Base-by-base conservation (phyloP, 2,113 vertebrate genomes). In the Dasyornis broadbenti region DNA sequence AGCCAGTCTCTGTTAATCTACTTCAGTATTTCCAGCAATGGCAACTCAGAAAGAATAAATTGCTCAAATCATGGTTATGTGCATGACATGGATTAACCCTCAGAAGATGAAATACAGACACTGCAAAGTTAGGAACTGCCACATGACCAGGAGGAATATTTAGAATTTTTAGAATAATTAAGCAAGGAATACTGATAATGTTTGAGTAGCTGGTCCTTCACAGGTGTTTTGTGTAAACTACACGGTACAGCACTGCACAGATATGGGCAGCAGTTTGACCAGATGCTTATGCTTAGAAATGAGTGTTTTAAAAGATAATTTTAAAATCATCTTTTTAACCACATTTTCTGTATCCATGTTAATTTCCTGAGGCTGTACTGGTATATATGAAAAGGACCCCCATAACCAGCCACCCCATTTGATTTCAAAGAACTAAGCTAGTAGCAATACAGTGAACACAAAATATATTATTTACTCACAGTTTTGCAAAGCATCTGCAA, bases 91-190 rank as follows among this genome's bases (percentile, higher is more conserved):
- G 50, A 22, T 39, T 59, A 45, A 22, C 4, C 35, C 39, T 44
- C 27, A 69, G 60, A 73, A 69, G 47, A 64, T 42, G 6, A 83
- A 73, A 54, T 23, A 52, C 42, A 61, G 45, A 47, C 19, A 47
- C 13, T 61, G 33, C 20, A 4, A 39, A 69, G 50, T 33, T 16
- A 53, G 57, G 37, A 79, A 20, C 40, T 57, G 35, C 24, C 57
- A 49, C 52, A 35, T 19, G 42, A 63, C 57, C 0, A 6, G 35
- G 37, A 82, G 50, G 24, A 89, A 33, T 47, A 57, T 79, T 83
- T 45, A 53, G 73, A 91, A 57, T 47, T 92, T 79, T 83, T 45
- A 56, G 73, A 90, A 65, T 44, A 94, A 77, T 35, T 72, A 30
- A 71, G 45, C 13, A 42, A 31, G 7, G 24, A 52, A 35, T 45